These are phyloP conservation scores for Philotrypesis tridentata DNA, from an alignment of 1,140 invertebrate genomes.

Conservation along the genomic window DNA sequence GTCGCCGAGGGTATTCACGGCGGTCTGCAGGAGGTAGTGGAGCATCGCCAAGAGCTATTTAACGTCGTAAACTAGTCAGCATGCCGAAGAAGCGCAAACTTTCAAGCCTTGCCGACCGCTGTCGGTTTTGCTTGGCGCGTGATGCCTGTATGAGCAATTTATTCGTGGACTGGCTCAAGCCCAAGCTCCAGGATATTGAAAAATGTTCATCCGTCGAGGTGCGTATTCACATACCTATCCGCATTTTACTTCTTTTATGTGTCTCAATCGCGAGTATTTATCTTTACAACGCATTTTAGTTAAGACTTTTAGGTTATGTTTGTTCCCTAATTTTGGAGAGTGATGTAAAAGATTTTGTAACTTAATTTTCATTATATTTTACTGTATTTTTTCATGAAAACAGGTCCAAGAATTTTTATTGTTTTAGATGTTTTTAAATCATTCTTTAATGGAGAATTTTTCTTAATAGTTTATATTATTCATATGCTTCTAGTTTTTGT, in stretches of 20 bases:
- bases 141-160: conserved; percentile 62
- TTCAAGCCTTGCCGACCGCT: conserved; percentile 56
- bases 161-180: conserved; percentile 53
- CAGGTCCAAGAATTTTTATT: not conserved
- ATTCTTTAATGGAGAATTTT: too few relatives aligned
- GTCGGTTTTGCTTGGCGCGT: conserved; percentile 65
- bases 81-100: conserved; percentile 66
- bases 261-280: not conserved
- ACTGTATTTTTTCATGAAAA: not conserved
- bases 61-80: not conserved
- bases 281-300: not conserved
- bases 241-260: not conserved
- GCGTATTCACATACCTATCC: conserved; percentile 30
- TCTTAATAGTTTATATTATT: conserved; percentile 7
- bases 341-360: not conserved
- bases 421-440: not conserved
- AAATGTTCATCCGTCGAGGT: conserved; percentile 64
- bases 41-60: not conserved
- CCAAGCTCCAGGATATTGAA: conserved; percentile 58
- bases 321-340: not conserved
- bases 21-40: not conserved
- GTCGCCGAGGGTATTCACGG: not conserved
- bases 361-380: not conserved
- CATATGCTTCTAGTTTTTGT: not conserved
- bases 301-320: conserved; percentile 30